Percentiles rank a stretch among this genome's conserved stretches.
Evolutionary conservation across 1,140 invertebrate genomes (phyloP).

Genomic region (Tachypleus tridentatus): DNA sequence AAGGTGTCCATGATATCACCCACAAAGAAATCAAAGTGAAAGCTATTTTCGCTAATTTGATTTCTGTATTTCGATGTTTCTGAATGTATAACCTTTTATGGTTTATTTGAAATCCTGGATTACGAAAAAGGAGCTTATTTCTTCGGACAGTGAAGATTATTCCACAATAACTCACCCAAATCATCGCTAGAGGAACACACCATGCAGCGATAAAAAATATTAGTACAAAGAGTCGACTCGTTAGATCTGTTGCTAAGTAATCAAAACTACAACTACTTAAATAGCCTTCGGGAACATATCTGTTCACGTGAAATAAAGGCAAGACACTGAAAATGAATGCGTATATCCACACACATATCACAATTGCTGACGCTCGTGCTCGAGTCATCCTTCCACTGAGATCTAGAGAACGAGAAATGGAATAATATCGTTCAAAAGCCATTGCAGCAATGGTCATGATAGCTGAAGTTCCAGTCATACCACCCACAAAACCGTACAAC

Average conservation of each 20-base stretch:
- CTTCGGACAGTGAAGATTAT: constrained; percentile 48
- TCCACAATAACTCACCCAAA: constrained; percentile 53
- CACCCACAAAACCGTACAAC: constrained; percentile 56
- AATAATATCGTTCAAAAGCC: constrained; percentile 54
- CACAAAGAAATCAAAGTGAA: constrained; percentile 55
- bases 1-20: constrained; percentile 61
- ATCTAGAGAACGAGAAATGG: constrained; percentile 52
- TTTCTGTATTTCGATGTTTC: constrained; percentile 32
- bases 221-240: constrained; percentile 49
- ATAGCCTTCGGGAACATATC: constrained; percentile 63
- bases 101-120: not conserved
- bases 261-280: constrained; percentile 69
- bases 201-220: constrained; percentile 56
- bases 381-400: constrained; percentile 42
- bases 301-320: constrained; percentile 53
- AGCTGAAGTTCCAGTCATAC: constrained; percentile 51
- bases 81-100: not conserved
- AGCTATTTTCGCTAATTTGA: constrained; percentile 50
- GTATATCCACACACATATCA: constrained; percentile 56
- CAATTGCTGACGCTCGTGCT: constrained; percentile 45
- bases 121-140: constrained; percentile 8
- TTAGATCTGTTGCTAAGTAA: constrained; percentile 50
- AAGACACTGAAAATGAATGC: constrained; percentile 49
- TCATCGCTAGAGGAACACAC: constrained; percentile 51
- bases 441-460: constrained; percentile 56